phyloP scores from a whole-genome alignment of 2,888 invertebrate genomes.

The Hyppa rectilinea region DNA sequence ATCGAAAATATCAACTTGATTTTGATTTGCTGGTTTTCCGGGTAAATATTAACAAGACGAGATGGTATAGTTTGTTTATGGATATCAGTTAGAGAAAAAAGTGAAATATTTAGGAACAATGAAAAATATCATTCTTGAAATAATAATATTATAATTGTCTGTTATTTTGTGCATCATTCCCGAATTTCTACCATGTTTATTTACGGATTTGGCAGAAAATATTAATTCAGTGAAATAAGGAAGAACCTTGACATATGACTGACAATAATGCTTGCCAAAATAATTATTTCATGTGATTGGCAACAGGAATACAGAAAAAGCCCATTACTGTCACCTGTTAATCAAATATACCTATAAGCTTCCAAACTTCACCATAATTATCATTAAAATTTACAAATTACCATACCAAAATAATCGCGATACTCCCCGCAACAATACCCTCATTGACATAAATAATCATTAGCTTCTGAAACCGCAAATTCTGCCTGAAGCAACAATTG shows the following conservation, averaged over 20 bases:
- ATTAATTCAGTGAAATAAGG: constrained; percentile 29
- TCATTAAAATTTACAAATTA: background rate
- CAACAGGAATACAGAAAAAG: constrained; percentile 7
- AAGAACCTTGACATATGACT: constrained; percentile 27
- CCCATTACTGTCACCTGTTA: background rate
- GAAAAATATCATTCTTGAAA: background rate
- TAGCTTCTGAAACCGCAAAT: constrained; percentile 35
- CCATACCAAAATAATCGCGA: background rate
- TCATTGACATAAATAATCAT: constrained; percentile 5
- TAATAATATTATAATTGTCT: background rate
- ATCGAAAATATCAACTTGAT: too few species aligned
- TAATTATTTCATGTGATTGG: constrained; percentile 21
- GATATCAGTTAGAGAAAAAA: too few species aligned
- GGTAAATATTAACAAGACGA: background rate
- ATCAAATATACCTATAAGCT: constrained; percentile 21
- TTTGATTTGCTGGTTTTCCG: background rate
- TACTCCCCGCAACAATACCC: background rate
- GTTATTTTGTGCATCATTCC: background rate
- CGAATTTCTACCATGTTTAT: constrained; percentile 33
- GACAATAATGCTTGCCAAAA: constrained; percentile 47
- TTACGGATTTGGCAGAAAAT: constrained; percentile 51
- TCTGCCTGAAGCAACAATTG: constrained; percentile 23
- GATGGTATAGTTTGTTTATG: background rate
- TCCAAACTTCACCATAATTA: constrained; percentile 9
- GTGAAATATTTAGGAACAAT: too few species aligned